These are phyloP conservation scores for Trichonephila inaurata DNA, from an alignment of 1,140 invertebrate species.

Conservation along the genomic window DNA sequence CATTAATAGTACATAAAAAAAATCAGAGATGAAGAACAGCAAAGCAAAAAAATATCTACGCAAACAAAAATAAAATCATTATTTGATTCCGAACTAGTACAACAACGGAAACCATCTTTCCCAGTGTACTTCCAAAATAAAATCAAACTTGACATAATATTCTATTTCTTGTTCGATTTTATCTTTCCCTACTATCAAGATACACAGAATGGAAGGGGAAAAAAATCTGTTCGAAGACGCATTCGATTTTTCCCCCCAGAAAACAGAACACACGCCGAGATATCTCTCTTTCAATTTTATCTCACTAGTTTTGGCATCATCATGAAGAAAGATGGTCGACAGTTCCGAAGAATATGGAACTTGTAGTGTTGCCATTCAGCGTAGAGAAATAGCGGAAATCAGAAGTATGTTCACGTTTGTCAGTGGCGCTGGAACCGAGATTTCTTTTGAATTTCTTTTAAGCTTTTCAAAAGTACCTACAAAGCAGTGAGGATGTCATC, in stretches of 20 bases:
- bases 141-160: neutral
- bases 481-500: conserved; percentile 11
- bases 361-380: neutral
- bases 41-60: too few relatives aligned
- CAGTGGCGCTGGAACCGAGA: neutral
- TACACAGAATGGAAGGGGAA: neutral
- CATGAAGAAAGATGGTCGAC: conserved; percentile 9
- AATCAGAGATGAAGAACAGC: too few relatives aligned
- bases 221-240: neutral
- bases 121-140: neutral
- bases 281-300: neutral
- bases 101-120: neutral
- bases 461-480: neutral
- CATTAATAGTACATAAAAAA: too few relatives aligned
- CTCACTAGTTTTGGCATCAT: conserved; percentile 7
- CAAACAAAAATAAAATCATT: too few relatives aligned
- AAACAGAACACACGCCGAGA: conserved; percentile 8
- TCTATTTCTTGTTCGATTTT: neutral
- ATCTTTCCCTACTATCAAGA: neutral
- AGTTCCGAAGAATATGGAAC: neutral
- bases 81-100: too few relatives aligned
- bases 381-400: conserved; percentile 20
- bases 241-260: neutral
- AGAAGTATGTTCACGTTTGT: neutral
- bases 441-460: neutral